Percentiles rank a stretch among this genome's conserved stretches.
phyloP scores from a whole-genome alignment of 2,113 vertebrate genomes.

The Australoheros scitulus region DNA sequence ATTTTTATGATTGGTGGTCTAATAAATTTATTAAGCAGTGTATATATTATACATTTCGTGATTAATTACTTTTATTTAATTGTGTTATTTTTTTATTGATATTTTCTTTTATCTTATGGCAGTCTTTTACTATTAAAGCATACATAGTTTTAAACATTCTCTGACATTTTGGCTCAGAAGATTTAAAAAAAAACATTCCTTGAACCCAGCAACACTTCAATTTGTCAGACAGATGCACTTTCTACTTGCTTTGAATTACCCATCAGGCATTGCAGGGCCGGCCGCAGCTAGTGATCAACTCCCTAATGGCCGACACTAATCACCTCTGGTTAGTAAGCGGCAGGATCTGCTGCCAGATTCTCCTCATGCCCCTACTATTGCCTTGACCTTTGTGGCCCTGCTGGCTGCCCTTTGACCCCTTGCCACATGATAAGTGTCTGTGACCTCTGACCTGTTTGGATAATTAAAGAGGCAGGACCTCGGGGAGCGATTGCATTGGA shows the following conservation, averaged over 20 bases:
- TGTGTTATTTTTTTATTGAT: fast-evolving
- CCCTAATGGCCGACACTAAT: slow-evolving; percentile 56
- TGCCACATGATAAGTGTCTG: slow-evolving; percentile 74
- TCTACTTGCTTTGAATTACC: slow-evolving; percentile 27
- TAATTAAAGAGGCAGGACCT: slow-evolving; percentile 79
- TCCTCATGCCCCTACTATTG: slow-evolving; percentile 48
- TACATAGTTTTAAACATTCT: background rate
- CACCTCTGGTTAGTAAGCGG: slow-evolving; percentile 58
- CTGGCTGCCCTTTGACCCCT: slow-evolving; percentile 68
- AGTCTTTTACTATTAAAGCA: background rate
- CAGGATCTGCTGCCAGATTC: slow-evolving; percentile 50
- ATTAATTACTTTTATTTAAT: background rate
- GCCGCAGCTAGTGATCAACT: slow-evolving; percentile 15
- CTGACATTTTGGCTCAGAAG: background rate
- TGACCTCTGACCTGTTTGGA: slow-evolving; percentile 80
- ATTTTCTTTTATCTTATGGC: background rate
- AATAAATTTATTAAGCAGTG: background rate
- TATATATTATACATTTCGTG: background rate
- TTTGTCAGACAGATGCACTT: background rate
- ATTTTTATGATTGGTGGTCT: background rate
- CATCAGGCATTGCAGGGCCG: slow-evolving; percentile 30
- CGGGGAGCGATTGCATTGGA: slow-evolving; percentile 58
- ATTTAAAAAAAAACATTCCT: background rate
- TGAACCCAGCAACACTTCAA: background rate
- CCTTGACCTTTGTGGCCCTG: slow-evolving; percentile 64